Evolutionary conservation across 37 sponge, comb jelly and placozoan species (phyloP).

Genomic region (Cladorhizidae sp.): DNA sequence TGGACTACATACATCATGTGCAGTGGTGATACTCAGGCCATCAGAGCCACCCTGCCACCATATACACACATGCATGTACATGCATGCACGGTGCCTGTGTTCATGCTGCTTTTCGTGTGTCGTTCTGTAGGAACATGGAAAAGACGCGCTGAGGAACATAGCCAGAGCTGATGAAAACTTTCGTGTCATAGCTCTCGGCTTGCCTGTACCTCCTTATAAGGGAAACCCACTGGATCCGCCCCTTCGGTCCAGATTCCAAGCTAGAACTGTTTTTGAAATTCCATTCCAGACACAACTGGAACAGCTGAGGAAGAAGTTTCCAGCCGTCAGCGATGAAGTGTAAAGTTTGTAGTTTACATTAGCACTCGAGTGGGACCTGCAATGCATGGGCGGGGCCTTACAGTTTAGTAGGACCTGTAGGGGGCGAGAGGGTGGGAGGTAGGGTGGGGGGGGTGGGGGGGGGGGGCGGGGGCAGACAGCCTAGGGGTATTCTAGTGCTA

Average conservation of each 20-base stretch:
- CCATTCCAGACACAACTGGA: constrained; percentile 41
- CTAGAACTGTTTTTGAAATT: constrained; percentile 37
- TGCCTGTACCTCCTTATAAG: constrained; percentile 91
- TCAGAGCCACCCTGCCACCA: too few species aligned
- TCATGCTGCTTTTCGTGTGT: too few species aligned
- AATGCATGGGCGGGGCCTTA: background rate
- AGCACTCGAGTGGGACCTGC: too few species aligned
- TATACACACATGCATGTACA: too few species aligned
- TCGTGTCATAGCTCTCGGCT: constrained; percentile 82
- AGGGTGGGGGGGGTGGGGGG: too few species aligned
- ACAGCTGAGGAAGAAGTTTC: background rate
- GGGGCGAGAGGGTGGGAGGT: background rate
- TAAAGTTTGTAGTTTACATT: background rate
- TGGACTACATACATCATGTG: too few species aligned
- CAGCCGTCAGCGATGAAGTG: background rate
- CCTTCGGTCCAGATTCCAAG: constrained; percentile 91
- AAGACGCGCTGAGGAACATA: constrained; percentile 54
- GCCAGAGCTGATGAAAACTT: constrained; percentile 70
- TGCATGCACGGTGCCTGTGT: too few species aligned
- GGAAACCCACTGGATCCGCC: constrained; percentile 96
- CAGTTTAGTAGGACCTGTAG: background rate
- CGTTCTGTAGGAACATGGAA: constrained; percentile 51
- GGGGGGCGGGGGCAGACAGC: too few species aligned
- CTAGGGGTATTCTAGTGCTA: too few species aligned
- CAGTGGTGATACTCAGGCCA: too few species aligned